phyloP scores from a whole-genome alignment of 1,140 invertebrate species.

The Stegodyphus dumicola region DNA sequence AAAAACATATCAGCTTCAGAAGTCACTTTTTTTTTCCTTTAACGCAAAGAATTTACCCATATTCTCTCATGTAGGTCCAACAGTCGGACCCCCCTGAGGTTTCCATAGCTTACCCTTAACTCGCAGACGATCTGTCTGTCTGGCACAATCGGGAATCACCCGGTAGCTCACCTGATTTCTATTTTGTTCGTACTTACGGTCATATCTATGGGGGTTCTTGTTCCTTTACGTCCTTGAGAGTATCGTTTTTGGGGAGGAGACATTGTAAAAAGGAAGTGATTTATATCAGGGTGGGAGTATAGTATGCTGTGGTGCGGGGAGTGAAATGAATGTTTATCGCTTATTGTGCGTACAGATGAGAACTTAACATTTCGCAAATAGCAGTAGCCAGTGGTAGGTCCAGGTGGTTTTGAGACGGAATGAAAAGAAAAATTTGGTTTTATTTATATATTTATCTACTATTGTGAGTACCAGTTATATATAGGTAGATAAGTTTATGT shows the following conservation, averaged over 20 bases:
- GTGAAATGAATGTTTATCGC: slow-evolving; percentile 35
- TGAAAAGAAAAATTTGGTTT: too few species aligned
- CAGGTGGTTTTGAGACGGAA: background rate
- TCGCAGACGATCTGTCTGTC: too few species aligned
- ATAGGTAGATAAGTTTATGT: too few species aligned
- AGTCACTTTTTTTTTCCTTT: too few species aligned
- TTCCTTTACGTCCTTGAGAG: background rate
- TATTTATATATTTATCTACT: too few species aligned
- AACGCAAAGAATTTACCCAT: too few species aligned
- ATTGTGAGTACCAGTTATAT: too few species aligned
- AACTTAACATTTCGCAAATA: slow-evolving; percentile 20
- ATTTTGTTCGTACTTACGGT: background rate
- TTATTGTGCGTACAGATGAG: slow-evolving; percentile 4
- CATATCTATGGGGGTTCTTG: background rate
- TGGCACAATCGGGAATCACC: background rate
- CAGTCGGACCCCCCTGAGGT: too few species aligned
- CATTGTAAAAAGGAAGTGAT: slow-evolving; percentile 34
- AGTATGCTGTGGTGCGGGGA: too few species aligned
- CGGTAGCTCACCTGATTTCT: background rate
- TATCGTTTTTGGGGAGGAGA: slow-evolving; percentile 8
- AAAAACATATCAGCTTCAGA: too few species aligned
- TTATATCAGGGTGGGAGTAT: slow-evolving; percentile 25
- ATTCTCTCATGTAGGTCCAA: too few species aligned
- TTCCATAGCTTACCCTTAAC: too few species aligned
- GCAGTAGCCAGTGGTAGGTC: slow-evolving; percentile 18